Conservation (phyloP, 2,888 invertebrate genomes). For the Microctonus aethiopoides region DNA sequence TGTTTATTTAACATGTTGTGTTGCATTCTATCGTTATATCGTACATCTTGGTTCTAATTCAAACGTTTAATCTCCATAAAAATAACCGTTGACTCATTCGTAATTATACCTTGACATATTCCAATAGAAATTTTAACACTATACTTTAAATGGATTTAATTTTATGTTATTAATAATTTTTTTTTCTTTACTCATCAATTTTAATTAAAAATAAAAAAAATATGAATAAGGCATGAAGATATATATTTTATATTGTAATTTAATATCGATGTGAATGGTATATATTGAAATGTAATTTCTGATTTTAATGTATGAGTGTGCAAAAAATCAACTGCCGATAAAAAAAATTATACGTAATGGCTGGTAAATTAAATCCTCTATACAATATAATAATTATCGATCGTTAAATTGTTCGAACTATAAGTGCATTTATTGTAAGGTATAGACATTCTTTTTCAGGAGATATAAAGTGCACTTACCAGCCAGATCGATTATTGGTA, state of each 20-base stretch:
- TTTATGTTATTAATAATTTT: neutral
- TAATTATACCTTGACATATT: neutral
- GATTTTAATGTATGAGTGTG: neutral
- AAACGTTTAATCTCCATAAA: neutral
- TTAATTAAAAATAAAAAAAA: neutral
- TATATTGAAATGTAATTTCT: neutral
- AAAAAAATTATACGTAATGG: conserved; percentile 9
- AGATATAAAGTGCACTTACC: neutral
- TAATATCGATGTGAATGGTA: neutral
- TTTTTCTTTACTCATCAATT: neutral
- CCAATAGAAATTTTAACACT: neutral
- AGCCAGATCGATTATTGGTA: neutral
- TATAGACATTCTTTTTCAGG: conserved; percentile 3
- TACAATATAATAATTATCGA: conserved; percentile 1
- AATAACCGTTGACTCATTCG: neutral
- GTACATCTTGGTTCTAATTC: neutral
- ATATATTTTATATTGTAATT: neutral
- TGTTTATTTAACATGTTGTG: neutral
- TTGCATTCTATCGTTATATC: no score
- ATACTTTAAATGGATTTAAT: neutral
- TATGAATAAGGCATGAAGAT: neutral
- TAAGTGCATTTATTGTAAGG: neutral
- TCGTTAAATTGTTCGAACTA: conserved; percentile 11
- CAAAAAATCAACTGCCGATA: neutral
- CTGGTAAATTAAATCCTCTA: conserved; percentile 11